These are phyloP conservation scores for Caiman crocodilus DNA, from an alignment of 2,797 vertebrate species.

Conservation along the genomic window DNA sequence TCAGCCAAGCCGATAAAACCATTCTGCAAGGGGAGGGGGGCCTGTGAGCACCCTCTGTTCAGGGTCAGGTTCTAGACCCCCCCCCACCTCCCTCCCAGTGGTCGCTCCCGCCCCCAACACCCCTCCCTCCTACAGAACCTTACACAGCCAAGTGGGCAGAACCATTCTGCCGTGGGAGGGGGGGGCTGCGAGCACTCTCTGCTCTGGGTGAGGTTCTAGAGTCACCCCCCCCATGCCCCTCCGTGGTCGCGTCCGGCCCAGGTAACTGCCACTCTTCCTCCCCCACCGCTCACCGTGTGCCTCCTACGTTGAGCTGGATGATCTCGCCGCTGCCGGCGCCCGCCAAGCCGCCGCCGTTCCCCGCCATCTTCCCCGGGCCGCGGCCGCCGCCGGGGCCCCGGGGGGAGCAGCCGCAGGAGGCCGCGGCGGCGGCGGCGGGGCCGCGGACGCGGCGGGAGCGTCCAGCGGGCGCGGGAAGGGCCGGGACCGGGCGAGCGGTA, in stretches of 20 bases:
- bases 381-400: neutral
- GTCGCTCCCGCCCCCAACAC: neutral
- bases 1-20: no score
- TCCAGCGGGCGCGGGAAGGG: neutral
- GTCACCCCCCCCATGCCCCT: no score
- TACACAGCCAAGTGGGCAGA: no score
- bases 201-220: no score
- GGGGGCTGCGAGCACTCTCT: no score
- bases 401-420: neutral
- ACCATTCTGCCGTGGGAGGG: no score
- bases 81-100: neutral
- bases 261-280: no score
- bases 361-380: conserved; percentile 85
- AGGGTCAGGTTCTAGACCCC: neutral
- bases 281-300: conserved; percentile 87
- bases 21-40: no score
- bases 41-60: neutral
- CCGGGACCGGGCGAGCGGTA: neutral
- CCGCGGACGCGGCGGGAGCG: conserved; percentile 23
- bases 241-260: no score
- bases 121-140: no score
- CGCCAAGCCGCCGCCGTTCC: conserved; percentile 83
- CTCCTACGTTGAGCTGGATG: conserved; percentile 96
- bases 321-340: conserved; percentile 91
- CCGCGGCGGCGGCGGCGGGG: conserved; percentile 11